These are phyloP conservation scores for Nicator chloris DNA, from an alignment of 2,113 vertebrate genomes.

Conservation along the genomic window DNA sequence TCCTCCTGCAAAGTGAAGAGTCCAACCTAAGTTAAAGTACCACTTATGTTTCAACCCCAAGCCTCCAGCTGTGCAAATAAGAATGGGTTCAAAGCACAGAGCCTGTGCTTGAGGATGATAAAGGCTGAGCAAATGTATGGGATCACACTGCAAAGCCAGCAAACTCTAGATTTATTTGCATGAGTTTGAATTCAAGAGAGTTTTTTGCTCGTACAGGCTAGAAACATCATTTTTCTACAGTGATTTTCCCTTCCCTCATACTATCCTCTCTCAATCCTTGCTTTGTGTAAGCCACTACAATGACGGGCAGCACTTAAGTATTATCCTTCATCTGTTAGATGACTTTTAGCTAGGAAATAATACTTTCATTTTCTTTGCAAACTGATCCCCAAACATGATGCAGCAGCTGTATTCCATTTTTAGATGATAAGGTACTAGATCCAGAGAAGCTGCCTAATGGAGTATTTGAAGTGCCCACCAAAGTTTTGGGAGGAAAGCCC, in stretches of 20 bases:
- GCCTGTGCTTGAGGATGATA: neutral
- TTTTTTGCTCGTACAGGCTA: neutral
- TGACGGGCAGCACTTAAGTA: neutral
- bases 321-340: neutral
- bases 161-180: neutral
- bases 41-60: neutral
- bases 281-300: neutral
- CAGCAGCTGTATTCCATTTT: neutral
- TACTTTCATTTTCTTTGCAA: neutral
- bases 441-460: neutral
- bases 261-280: neutral
- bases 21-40: constrained; percentile 17
- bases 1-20: neutral
- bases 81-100: constrained; percentile 12
- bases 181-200: neutral
- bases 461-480: neutral
- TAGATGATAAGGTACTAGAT: neutral
- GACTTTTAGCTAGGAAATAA: neutral
- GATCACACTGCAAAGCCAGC: neutral
- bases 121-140: neutral
- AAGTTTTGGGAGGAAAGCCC: neutral
- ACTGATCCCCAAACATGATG: neutral
- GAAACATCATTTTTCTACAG: neutral
- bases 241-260: neutral
- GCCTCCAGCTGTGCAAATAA: constrained; percentile 51